Percentiles rank a stretch among this genome's conserved stretches.
Evolutionary conservation across 2,113 vertebrate genomes (phyloP).

Genomic region (Colossoma macropomum): DNA sequence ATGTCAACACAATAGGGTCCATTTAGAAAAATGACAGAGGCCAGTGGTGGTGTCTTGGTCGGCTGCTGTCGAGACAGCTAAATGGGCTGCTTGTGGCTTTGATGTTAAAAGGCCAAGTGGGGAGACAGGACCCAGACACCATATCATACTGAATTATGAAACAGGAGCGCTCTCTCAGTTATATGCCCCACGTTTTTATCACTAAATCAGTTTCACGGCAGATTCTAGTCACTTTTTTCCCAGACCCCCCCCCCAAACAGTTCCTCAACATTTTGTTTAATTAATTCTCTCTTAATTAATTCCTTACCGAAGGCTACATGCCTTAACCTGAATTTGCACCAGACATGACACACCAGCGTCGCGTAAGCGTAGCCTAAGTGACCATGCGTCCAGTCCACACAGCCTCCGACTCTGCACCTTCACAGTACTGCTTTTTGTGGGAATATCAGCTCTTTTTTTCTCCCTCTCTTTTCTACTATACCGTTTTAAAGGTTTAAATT

Average conservation of each 20-base stretch:
- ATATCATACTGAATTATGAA: slow-evolving; percentile 52
- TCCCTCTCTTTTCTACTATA: too few relatives aligned
- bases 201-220: not conserved
- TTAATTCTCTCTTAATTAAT: not conserved
- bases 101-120: slow-evolving; percentile 58
- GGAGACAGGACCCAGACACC: slow-evolving; percentile 49
- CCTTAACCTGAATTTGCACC: too few relatives aligned
- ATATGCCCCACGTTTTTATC: not conserved
- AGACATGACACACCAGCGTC: too few relatives aligned
- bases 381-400: too few relatives aligned
- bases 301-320: too few relatives aligned
- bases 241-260: not conserved
- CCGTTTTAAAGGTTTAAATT: too few relatives aligned
- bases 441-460: too few relatives aligned
- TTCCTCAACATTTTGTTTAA: not conserved
- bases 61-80: slow-evolving; percentile 56
- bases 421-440: too few relatives aligned
- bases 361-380: too few relatives aligned
- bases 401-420: too few relatives aligned
- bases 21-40: slow-evolving; percentile 64
- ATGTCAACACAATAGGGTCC: slow-evolving; percentile 65
- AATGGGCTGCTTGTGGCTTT: slow-evolving; percentile 61
- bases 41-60: slow-evolving; percentile 50
- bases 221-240: slow-evolving; percentile 42
- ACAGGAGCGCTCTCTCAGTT: slow-evolving; percentile 20